phyloP scores from a whole-genome alignment of 2,113 vertebrate genomes.

The Actinemys pallida region DNA sequence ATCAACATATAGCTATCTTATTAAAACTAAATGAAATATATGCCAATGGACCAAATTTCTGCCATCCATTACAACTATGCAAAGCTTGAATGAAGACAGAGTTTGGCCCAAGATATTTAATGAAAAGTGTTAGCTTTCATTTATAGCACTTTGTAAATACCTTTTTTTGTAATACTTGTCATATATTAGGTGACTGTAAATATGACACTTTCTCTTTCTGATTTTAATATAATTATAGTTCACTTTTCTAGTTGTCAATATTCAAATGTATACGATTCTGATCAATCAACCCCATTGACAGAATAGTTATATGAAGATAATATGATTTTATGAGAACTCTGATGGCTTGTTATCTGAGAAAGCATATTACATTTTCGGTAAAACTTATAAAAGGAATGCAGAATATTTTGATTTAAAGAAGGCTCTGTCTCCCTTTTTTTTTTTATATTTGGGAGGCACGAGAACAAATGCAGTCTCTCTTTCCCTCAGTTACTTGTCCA shows the following conservation, averaged over 20 bases:
- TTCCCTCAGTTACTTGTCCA: not conserved
- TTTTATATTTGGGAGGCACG: not conserved
- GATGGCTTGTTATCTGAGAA: not conserved
- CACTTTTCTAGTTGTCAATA: not conserved
- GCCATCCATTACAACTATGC: not conserved
- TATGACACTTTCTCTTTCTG: not conserved
- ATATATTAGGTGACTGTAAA: not conserved
- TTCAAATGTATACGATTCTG: not conserved
- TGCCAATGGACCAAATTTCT: not conserved
- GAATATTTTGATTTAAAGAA: not conserved
- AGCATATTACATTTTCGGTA: not conserved
- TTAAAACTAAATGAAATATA: not conserved
- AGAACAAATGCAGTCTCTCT: not conserved
- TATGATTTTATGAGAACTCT: not conserved
- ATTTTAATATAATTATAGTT: not conserved
- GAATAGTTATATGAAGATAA: not conserved
- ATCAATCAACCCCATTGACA: not conserved
- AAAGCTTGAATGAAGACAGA: not conserved
- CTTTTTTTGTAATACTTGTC: not conserved
- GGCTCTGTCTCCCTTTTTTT: not conserved
- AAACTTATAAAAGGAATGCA: not conserved
- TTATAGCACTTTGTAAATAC: not conserved
- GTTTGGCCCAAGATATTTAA: not conserved
- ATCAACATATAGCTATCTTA: not conserved
- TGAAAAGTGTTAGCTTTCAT: not conserved